phyloP scores from a whole-genome alignment of 2,888 invertebrate species.

The Lissocephala sabroskyi region DNA sequence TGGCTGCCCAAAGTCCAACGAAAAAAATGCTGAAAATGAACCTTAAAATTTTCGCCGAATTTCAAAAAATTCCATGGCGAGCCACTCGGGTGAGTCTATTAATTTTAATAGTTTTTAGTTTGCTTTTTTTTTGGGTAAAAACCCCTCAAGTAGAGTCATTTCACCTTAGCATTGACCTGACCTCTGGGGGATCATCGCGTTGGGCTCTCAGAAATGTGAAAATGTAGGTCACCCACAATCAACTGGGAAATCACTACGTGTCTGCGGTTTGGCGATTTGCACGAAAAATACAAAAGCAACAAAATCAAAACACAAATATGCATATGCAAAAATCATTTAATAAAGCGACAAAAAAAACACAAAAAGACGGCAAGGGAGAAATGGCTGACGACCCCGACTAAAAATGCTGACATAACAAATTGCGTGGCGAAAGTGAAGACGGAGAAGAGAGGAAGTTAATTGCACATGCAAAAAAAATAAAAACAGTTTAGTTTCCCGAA shows the following conservation, averaged over 20 bases:
- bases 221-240: conserved; percentile 33
- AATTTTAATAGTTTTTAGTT: too few relatives aligned
- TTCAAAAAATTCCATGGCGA: too few relatives aligned
- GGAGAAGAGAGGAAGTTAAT: too few relatives aligned
- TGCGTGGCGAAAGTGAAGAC: too few relatives aligned
- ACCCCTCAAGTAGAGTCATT: conserved; percentile 6
- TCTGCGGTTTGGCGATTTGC: conserved; percentile 40
- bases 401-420: too few relatives aligned
- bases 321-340: conserved; percentile 1
- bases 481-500: too few relatives aligned
- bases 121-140: too few relatives aligned
- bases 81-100: too few relatives aligned
- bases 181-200: conserved; percentile 29
- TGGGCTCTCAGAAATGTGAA: conserved; percentile 9
- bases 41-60: not conserved
- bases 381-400: too few relatives aligned
- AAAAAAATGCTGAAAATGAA: not conserved
- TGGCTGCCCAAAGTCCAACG: not conserved
- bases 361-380: conserved; percentile 16
- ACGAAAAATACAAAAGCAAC: conserved; percentile 13
- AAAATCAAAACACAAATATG: conserved; percentile 15
- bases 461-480: conserved; percentile 20
- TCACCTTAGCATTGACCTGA: conserved; percentile 54
- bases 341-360: conserved; percentile 4
- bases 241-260: conserved; percentile 41